phyloP scores from a whole-genome alignment of 2,113 vertebrate genomes.

The Atrichornis clamosus region DNA sequence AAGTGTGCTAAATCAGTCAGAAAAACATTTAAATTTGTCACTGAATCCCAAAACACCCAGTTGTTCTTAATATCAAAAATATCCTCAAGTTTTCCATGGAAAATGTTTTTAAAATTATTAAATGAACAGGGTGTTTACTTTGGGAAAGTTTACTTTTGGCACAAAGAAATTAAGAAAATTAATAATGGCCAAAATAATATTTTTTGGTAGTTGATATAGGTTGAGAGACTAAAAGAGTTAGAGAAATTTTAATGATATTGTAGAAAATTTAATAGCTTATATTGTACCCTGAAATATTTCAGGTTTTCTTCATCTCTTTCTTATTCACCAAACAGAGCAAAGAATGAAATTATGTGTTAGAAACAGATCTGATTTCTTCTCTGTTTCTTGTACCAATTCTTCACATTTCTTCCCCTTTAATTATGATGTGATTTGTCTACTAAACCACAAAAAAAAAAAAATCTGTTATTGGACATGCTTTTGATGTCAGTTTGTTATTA shows the following conservation, averaged over 20 bases:
- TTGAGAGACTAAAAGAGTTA: not conserved
- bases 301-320: not conserved
- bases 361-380: not conserved
- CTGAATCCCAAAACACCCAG: not conserved
- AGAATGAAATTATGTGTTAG: not conserved
- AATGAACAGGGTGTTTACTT: accelerated
- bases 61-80: not conserved
- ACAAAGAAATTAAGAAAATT: not conserved
- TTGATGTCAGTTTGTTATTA: not conserved
- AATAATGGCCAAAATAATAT: not conserved
- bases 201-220: not conserved
- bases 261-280: not conserved
- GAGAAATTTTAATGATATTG: not conserved
- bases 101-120: not conserved
- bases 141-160: not conserved
- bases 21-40: not conserved
- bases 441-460: not conserved
- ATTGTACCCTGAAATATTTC: not conserved
- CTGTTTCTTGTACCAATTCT: not conserved
- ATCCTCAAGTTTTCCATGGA: not conserved
- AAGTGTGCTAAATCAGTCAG: not conserved
- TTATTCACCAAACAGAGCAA: not conserved
- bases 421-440: not conserved
- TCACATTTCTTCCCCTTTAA: not conserved
- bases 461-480: not conserved